A percentile compares a stretch with the other conserved stretches of the same genome.
phyloP scores from a whole-genome alignment of 2,888 invertebrate species.

The Clistopyga incitator region DNA sequence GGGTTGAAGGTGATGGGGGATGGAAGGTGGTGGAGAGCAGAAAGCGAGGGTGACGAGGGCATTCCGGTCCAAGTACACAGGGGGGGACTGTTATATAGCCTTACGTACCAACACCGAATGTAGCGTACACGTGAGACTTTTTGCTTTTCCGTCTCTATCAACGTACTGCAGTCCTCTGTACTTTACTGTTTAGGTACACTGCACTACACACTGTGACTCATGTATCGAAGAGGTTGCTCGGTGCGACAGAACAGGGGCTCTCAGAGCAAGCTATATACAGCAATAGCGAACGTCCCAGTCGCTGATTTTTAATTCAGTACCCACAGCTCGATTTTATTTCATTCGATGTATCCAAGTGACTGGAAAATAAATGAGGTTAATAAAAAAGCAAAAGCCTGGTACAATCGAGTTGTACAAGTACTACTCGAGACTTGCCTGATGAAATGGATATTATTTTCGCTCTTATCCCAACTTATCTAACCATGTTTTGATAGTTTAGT shows the following conservation, averaged over 20 bases:
- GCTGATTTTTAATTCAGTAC: not conserved
- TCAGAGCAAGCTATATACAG: conserved; percentile 17
- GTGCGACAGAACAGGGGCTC: conserved; percentile 34
- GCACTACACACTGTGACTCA: conserved; percentile 47
- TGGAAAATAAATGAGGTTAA: too few relatives aligned
- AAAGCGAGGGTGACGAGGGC: conserved; percentile 55
- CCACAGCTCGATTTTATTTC: not conserved
- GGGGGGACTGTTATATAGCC: not conserved
- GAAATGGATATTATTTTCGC: too few relatives aligned
- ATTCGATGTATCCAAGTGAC: not conserved
- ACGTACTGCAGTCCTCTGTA: conserved; percentile 16
- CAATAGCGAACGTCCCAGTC: not conserved
- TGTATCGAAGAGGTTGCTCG: conserved; percentile 39
- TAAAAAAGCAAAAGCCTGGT: too few relatives aligned
- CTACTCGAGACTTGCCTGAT: too few relatives aligned
- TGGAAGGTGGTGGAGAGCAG: conserved; percentile 39
- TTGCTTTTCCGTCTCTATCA: conserved; percentile 33
- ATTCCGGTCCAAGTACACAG: conserved; percentile 45
- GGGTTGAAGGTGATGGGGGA: conserved; percentile 56
- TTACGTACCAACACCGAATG: conserved; percentile 39
- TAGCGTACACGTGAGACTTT: conserved; percentile 39
- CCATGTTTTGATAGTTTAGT: too few relatives aligned
- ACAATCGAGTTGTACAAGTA: too few relatives aligned
- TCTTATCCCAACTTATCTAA: too few relatives aligned
- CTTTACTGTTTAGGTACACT: conserved; percentile 6